Evolutionary conservation across 2,888 invertebrate genomes (phyloP), one percentile per base, ranked within the genome.

Genomic region (Polymixis flavicincta): DNA sequence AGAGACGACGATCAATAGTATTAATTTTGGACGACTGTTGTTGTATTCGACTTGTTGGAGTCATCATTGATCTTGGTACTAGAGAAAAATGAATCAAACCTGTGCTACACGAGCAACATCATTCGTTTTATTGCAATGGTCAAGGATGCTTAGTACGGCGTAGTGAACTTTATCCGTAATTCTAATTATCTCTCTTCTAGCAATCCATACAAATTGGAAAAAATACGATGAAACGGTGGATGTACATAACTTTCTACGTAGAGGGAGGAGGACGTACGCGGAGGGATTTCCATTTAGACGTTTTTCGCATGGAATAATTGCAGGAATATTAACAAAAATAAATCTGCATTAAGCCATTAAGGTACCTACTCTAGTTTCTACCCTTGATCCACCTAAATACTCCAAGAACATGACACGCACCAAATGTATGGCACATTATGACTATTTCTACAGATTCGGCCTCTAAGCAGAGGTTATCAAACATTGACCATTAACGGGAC

Each of bases 381-480:
- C 55, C 54, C 68, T 83, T 83, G 60, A 59, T 73, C 57, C 64
- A 55, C 50, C 73, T 68, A 80, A 70, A 71, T 68, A 80, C 74
- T 60, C 37, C 4, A 65, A 66, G 50, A 71, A 32, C 50, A 45
- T 6, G 50, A 45, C 89, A 90, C 86, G 91, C 86, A 72, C 68
- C 79, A 71, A 67, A 84, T 76, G 83, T 84, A 89, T 90, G 91
- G 79, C 71, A 74, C 68, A 83, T 89, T 92, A 92, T 93, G 91
- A 84, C 74, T 82, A 85, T 92, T 91, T 89, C 91, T 91, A 89
- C 92, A 91, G 85, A 86, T 87, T 87, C 85, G 92, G 88, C 92
- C 93, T 92, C 90, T 88, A 89, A 86, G 22, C 84, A 82, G 81
- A 87, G 95, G 95, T 95, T 95, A 95, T 95, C 95, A 87, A 92